These are phyloP conservation scores for Bhutanitis thaidina DNA, from an alignment of 2,888 invertebrate genomes.

Conservation along the genomic window DNA sequence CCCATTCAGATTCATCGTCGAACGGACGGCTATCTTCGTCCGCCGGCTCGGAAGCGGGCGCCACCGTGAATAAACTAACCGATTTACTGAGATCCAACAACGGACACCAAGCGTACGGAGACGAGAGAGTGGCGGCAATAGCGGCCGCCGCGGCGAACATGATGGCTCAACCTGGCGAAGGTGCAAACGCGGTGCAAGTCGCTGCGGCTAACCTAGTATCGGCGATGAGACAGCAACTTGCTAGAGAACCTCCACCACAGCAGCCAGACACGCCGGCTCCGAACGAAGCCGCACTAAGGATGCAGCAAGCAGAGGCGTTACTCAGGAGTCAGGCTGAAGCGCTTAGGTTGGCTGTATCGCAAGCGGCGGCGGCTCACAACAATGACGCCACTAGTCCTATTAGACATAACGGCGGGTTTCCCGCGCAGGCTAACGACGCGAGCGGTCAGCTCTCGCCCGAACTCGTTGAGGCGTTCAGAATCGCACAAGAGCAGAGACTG, in stretches of 20 bases:
- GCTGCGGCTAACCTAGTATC: constrained; percentile 88
- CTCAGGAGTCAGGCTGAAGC: constrained; percentile 93
- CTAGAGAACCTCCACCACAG: constrained; percentile 60
- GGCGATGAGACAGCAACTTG: constrained; percentile 84
- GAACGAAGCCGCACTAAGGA: constrained; percentile 85
- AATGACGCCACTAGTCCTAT: constrained; percentile 61
- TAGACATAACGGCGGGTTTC: constrained; percentile 72
- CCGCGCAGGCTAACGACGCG: constrained; percentile 57
- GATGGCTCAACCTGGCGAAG: constrained; percentile 81
- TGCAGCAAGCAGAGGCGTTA: constrained; percentile 90
- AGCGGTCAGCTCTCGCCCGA: constrained; percentile 84
- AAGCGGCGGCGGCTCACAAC: constrained; percentile 81
- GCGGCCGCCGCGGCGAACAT: constrained; percentile 83
- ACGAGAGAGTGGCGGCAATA: constrained; percentile 85
- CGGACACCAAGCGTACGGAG: constrained; percentile 82
- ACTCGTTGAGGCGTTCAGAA: constrained; percentile 84
- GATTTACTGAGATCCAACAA: constrained; percentile 84
- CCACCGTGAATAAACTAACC: constrained; percentile 80
- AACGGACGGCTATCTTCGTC: constrained; percentile 90
- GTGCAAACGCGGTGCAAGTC: constrained; percentile 84
- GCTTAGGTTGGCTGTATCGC: constrained; percentile 88
- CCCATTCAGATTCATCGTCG: constrained; percentile 92
- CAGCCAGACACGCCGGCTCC: constrained; percentile 89
- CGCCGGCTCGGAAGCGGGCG: constrained; percentile 86
- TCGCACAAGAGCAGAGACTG: constrained; percentile 88